These are phyloP conservation scores for Coryphaenoides rupestris DNA, from an alignment of 2,113 vertebrate genomes.

Conservation along the genomic window DNA sequence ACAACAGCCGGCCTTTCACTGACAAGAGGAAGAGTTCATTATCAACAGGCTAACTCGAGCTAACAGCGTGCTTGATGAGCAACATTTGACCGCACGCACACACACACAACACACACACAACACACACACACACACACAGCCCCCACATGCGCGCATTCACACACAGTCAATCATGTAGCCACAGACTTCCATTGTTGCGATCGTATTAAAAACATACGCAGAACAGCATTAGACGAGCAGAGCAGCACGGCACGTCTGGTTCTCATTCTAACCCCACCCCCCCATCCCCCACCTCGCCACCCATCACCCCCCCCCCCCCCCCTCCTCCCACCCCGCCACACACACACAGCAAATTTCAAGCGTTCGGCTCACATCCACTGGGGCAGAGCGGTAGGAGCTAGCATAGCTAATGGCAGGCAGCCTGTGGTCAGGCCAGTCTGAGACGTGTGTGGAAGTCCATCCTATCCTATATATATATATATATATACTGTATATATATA, in stretches of 20 bases:
- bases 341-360: slow-evolving; percentile 25
- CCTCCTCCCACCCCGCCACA: slow-evolving; percentile 19
- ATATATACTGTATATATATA: too few species aligned
- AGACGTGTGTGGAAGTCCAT: slow-evolving; percentile 52
- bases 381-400: slow-evolving; percentile 57
- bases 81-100: slow-evolving; percentile 52
- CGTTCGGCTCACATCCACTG: slow-evolving; percentile 49
- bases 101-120: too few species aligned
- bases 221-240: slow-evolving; percentile 61
- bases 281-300: slow-evolving; percentile 34
- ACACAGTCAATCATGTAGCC: slow-evolving; percentile 51
- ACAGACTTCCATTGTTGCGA: slow-evolving; percentile 69
- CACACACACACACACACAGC: too few species aligned
- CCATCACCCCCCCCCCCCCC: slow-evolving; percentile 27
- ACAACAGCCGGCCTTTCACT: slow-evolving; percentile 58
- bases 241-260: slow-evolving; percentile 61
- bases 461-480: too few species aligned
- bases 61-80: slow-evolving; percentile 60
- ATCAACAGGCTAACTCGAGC: slow-evolving; percentile 39
- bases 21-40: slow-evolving; percentile 59
- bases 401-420: slow-evolving; percentile 65
- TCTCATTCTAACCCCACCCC: slow-evolving; percentile 67
- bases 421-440: slow-evolving; percentile 66
- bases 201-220: slow-evolving; percentile 52
- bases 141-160: too few species aligned